Evolutionary conservation across 2,113 vertebrate genomes (phyloP), one percentile per base, ranked within the genome.

Genomic region (Herpailurus yagouaroundi): DNA sequence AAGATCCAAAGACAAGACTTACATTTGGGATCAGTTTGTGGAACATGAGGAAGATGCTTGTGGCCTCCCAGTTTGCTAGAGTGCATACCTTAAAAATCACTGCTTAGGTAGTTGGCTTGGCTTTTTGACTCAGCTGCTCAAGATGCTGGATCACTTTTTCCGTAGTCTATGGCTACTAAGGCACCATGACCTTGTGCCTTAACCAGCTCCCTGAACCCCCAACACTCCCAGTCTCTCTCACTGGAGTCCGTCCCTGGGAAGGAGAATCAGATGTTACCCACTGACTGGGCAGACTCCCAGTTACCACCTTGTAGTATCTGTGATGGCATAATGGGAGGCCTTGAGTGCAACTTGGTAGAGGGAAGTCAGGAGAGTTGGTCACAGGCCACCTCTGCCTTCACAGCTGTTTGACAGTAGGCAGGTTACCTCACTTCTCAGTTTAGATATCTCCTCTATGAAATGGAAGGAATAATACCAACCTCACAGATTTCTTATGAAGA

Each of bases 251-350:
- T 94, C 92, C 16, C 73, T 29, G 74, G 74, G 27, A 77, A 89
- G 73, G 64, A 85, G 50, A 85, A 80, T 60, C 55, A 79, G 25
- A 95, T 91, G 64, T 89, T 96, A 95, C 63, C 16, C 76, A 73
- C 64, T 82, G 76, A 92, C 90, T 89, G 45, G 38, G 36, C 68
- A 82, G 88, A 63, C 60, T 80, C 68, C 50, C 31, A 45, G 15
- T 69, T 48, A 64, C 63, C 21, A 91, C 64, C 60, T 36, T 71
- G 57, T n/a, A 84, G 48, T 41, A 82, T 89, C 76, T 98, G 73
- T 98, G 97, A 97, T 96, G 97, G 27, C 95, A 97, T 90, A 98
- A 97, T 94, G 84, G 60, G 76, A 88, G 63, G 60, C 36, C 48
- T 48, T 94, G 80, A 60, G 41, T 63, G 36, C 92, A 80, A 77